phyloP scores from a whole-genome alignment of 2,888 invertebrate genomes.

The Zootermopsis nevadensis region DNA sequence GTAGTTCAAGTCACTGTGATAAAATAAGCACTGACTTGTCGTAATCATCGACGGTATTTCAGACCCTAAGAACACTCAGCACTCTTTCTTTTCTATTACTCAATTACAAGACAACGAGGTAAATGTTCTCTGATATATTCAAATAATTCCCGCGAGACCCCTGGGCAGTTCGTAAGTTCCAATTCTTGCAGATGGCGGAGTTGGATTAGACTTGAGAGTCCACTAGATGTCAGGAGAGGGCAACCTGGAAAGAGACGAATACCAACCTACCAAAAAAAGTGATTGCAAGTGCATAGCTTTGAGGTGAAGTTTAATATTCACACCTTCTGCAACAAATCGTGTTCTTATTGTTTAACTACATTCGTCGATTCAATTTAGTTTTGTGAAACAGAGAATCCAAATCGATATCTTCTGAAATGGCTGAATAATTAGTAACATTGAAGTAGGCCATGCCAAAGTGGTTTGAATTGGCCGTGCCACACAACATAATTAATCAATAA shows the following conservation, averaged over 20 bases:
- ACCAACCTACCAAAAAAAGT: background rate
- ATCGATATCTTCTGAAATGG: background rate
- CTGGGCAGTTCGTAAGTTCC: constrained; percentile 95
- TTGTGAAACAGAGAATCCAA: too few relatives aligned
- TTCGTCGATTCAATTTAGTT: too few relatives aligned
- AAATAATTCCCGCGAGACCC: constrained; percentile 90
- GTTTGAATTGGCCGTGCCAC: background rate
- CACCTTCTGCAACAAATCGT: too few relatives aligned
- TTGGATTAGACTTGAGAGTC: constrained; percentile 90
- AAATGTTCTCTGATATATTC: constrained; percentile 92
- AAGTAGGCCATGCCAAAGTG: background rate
- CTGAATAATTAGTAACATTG: background rate
- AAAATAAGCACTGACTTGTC: constrained; percentile 39
- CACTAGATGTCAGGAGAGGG: constrained; percentile 88
- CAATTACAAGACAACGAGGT: constrained; percentile 88
- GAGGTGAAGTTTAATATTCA: too few relatives aligned
- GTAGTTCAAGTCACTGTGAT: constrained; percentile 9
- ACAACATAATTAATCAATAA: background rate
- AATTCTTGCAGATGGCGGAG: constrained; percentile 89
- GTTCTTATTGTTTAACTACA: too few relatives aligned
- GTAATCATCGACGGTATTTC: background rate
- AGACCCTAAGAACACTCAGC: constrained; percentile 29
- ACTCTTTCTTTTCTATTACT: constrained; percentile 67
- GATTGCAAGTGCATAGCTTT: background rate
- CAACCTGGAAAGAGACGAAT: constrained; percentile 73